A percentile compares a stretch with the other conserved stretches of the same genome.
Conservation (phyloP, 2,888 invertebrate species). For the Dicyrtoma fusca region DNA sequence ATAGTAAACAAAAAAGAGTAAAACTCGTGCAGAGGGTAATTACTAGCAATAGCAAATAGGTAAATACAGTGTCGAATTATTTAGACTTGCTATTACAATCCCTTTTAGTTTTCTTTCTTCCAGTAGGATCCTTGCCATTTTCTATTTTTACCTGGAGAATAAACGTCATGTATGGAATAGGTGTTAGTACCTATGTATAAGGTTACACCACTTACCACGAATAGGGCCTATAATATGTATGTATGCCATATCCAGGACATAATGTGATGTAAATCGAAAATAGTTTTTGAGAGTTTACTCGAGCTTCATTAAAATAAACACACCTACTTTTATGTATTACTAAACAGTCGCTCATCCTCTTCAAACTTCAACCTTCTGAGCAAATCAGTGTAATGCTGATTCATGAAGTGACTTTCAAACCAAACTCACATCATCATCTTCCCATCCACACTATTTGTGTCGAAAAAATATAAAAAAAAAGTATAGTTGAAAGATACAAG, state of each 20-base stretch:
- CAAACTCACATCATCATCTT: background rate
- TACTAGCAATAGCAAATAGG: too few relatives aligned
- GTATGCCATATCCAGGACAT: background rate
- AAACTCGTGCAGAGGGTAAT: too few relatives aligned
- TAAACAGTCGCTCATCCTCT: slow-evolving; percentile 15
- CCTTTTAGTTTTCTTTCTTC: too few relatives aligned
- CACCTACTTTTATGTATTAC: slow-evolving; percentile 26
- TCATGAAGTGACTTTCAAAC: slow-evolving; percentile 10
- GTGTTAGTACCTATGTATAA: too few relatives aligned
- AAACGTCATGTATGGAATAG: too few relatives aligned
- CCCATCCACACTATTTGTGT: too few relatives aligned
- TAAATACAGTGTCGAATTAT: too few relatives aligned
- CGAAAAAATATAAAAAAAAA: too few relatives aligned
- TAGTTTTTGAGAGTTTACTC: background rate
- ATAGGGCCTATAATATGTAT: background rate
- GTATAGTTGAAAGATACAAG: background rate
- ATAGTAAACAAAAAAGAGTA: too few relatives aligned
- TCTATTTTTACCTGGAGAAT: too few relatives aligned
- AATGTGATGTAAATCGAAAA: background rate
- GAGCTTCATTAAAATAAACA: slow-evolving; percentile 10
- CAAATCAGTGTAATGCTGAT: slow-evolving; percentile 6
- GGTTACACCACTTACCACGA: background rate
- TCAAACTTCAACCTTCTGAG: background rate
- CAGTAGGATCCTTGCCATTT: too few relatives aligned
- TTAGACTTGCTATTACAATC: too few relatives aligned